These are phyloP conservation scores for Cepaea nemoralis DNA, from an alignment of 1,140 invertebrate genomes.

Conservation along the genomic window DNA sequence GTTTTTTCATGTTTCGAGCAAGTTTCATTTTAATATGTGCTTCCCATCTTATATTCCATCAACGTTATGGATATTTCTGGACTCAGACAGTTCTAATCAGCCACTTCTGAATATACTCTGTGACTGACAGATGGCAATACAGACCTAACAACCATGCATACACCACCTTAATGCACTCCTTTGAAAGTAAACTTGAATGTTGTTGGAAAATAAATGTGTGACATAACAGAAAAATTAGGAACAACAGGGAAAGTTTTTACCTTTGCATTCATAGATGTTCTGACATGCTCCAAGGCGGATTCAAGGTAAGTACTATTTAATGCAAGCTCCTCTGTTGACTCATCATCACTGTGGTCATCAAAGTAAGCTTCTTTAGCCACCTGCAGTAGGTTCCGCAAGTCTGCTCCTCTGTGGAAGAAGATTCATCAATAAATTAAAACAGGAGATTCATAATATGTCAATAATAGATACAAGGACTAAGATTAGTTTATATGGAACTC, in stretches of 20 bases:
- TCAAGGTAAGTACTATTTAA: slow-evolving; percentile 21
- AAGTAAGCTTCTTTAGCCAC: slow-evolving; percentile 34
- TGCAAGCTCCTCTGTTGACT: not conserved
- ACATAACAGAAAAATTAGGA: not conserved
- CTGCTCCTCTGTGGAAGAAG: no score
- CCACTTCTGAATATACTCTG: no score
- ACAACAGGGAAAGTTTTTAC: not conserved
- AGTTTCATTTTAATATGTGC: no score
- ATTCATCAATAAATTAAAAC: slow-evolving; percentile 5
- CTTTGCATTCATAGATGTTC: slow-evolving; percentile 28
- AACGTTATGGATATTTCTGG: no score
- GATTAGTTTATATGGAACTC: no score
- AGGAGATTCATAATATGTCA: no score
- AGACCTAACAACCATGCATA: no score
- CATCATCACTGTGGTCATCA: slow-evolving; percentile 29
- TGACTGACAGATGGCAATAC: no score
- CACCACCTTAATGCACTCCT: not conserved
- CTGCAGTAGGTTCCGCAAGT: slow-evolving; percentile 28
- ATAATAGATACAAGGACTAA: no score
- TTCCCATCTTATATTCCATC: no score
- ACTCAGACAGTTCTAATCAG: no score
- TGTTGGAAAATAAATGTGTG: not conserved
- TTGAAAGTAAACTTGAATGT: not conserved
- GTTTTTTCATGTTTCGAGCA: no score
- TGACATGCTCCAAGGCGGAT: slow-evolving; percentile 17